Base-by-base conservation (phyloP, 2,113 vertebrate species). In the Daubentonia madagascariensis region DNA sequence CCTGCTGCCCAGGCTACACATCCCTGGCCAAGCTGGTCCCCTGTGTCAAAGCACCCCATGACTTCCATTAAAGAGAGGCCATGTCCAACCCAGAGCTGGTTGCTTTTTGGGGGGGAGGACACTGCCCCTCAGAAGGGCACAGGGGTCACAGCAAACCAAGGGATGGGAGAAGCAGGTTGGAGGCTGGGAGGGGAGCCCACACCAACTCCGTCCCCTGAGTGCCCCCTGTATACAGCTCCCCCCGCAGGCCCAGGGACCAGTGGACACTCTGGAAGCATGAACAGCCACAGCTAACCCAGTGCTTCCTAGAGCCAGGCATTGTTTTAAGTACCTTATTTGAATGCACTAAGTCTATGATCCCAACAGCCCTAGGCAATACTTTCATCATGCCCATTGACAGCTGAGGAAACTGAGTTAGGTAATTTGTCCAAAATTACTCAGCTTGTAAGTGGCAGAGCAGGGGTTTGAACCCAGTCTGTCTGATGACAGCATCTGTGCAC, bases 11-110 rank as follows among this genome's bases (percentile, higher is more conserved):
- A 17, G 32, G 30, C 52, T 68, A 65, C 22, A 40, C 22, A 52
- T 79, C 57, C 28, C 70, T 67, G 18, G 57, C 52, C 8, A 70
- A 57, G 76, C 45, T 48, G 50, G 22, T 14, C 25, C 37, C 54
- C 17, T 50, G 10, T 89, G 43, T 90, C 79, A 50, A 89, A 91
- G 52, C 35, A 80, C 48, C 57, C 10, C 16, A 28, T 48, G 63
- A 68, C 52, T 86, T 96, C 70, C 67, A 97, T 96, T 98, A 98
- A 97, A 98, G 40, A 93, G 30, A 90, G 4, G 16, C 32, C 80
- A 3, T 76, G 54, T 43, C 45, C 40, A 78, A 20, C 18, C 10
- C n/a, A 17, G 20, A 75, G 20, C 48, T 70, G 67, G 30, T 25
- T 89, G 68, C 16, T 79, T 89, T 97, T 22, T 9, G 57, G 75